Evolutionary conservation across 2,797 vertebrate genomes (phyloP), one percentile per base, ranked within the genome.

Genomic region (Graptemys geographica): DNA sequence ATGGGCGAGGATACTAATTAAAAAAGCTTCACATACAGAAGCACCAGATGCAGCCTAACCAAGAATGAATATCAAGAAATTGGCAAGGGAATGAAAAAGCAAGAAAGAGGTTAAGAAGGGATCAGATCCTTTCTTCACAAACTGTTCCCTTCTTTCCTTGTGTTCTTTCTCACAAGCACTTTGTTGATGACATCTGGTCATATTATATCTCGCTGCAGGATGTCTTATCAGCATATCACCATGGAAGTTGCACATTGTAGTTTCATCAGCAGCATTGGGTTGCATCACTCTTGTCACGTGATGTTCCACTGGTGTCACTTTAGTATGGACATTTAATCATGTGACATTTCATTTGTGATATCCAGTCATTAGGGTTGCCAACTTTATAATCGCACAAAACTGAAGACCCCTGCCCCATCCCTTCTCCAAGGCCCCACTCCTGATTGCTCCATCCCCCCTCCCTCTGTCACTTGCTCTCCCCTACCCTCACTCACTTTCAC

Each of bases 1-100:
- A 85, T 91, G 93, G 90, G 93, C 93, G 95, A 93, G 92, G 96
- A 93, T 94, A 92, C 94, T 96, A 95, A 97, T 96, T 97, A 93
- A 95, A 94, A 96, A 86, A 62, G 3, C 2, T 90, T 65, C 93
- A 83, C 51, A 52, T 93, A 85, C 92, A 97, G 90, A 96, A 96
- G 88, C 56, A 97, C 56, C 94, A 96, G 88, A 94, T 94, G 94
- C 90, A 97, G 69, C 86, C 89, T 65, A 92, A 21, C 53, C 72
- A 92, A 89, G 92, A 62, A 97, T 97, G 92, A 97, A 97, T 96
- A 96, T 97, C 95, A 97, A 95, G 92, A 91, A 96, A 90, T 92
- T 97, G 96, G 96, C 76, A 0, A 89, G 80, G 59, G 88, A 92
- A 87, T 87, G 57, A 69, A 11, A 93, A 96, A 86, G 23, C 57